Evolutionary conservation across 2,113 vertebrate species (phyloP).

Genomic region (Silurus asotus): DNA sequence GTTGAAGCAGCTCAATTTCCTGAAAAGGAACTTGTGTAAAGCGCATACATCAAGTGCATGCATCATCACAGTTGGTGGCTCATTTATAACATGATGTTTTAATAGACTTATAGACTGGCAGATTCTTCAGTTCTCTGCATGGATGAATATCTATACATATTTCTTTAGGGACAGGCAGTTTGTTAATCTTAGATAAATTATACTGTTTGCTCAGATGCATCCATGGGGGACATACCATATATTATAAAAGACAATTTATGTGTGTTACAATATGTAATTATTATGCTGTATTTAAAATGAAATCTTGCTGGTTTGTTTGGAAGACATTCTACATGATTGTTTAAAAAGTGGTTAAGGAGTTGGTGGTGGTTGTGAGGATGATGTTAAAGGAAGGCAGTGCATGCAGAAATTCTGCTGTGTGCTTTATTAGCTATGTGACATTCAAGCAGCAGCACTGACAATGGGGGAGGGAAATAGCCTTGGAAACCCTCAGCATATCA

Average conservation of each 20-base stretch:
- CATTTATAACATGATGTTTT: background rate
- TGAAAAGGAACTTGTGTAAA: background rate
- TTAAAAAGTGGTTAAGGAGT: background rate
- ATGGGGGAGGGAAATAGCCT: conserved; percentile 58
- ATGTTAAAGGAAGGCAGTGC: conserved; percentile 28
- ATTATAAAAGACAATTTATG: conserved; percentile 10
- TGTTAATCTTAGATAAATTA: conserved; percentile 16
- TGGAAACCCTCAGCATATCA: conserved; percentile 66
- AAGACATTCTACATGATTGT: background rate
- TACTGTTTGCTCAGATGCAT: background rate
- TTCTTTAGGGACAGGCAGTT: background rate
- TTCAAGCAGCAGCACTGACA: conserved; percentile 58
- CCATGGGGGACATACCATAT: background rate
- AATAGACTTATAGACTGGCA: background rate
- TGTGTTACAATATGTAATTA: conserved; percentile 6
- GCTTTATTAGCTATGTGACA: conserved; percentile 68
- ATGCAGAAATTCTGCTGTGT: conserved; percentile 43
- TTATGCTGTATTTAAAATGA: conserved; percentile 20
- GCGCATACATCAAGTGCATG: background rate
- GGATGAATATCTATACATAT: background rate
- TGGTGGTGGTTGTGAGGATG: background rate
- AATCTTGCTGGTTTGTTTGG: background rate
- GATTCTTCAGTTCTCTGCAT: background rate
- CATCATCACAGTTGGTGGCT: background rate
- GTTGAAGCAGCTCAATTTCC: too few species aligned